phyloP scores from a whole-genome alignment of 2,797 vertebrate species.

The Coracias cyanogaster region DNA sequence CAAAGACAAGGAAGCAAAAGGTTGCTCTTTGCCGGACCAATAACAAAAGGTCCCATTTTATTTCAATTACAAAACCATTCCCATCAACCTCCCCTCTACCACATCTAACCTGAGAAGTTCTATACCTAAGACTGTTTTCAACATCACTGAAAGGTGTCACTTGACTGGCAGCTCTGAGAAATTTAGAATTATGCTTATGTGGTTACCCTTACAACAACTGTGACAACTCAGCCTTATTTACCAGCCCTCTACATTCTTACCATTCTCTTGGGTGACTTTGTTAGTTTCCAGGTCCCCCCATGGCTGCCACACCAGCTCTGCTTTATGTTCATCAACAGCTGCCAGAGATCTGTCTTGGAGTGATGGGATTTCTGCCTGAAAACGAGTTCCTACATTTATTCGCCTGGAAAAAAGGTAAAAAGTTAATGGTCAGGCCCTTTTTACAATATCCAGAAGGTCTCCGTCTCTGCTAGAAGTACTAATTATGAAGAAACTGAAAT shows the following conservation, averaged over 20 bases:
- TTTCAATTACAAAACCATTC: not conserved
- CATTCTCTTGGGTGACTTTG: conserved; percentile 82
- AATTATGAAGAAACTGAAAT: not conserved
- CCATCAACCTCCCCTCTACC: not conserved
- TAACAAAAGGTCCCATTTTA: not conserved
- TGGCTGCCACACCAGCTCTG: conserved; percentile 91
- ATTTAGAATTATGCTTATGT: not conserved
- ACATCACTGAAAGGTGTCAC: not conserved
- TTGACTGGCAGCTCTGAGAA: not conserved
- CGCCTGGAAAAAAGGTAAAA: conserved; percentile 78
- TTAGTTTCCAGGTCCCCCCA: conserved; percentile 83
- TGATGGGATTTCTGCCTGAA: conserved; percentile 95
- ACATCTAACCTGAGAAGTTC: not conserved
- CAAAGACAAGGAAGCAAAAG: not conserved
- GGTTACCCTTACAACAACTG: not conserved
- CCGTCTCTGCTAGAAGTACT: not conserved
- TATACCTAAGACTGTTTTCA: not conserved
- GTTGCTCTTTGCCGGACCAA: not conserved
- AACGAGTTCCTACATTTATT: conserved; percentile 95
- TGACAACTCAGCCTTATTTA: not conserved
- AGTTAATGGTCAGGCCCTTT: not conserved
- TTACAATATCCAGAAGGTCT: not conserved
- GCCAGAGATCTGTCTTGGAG: conserved; percentile 85
- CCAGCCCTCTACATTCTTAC: conserved; percentile 72
- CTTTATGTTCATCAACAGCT: conserved; percentile 86